Evolutionary conservation across 2,113 vertebrate genomes (phyloP), one percentile per base, ranked within the genome.

Genomic region (Muntiacus reevesi): DNA sequence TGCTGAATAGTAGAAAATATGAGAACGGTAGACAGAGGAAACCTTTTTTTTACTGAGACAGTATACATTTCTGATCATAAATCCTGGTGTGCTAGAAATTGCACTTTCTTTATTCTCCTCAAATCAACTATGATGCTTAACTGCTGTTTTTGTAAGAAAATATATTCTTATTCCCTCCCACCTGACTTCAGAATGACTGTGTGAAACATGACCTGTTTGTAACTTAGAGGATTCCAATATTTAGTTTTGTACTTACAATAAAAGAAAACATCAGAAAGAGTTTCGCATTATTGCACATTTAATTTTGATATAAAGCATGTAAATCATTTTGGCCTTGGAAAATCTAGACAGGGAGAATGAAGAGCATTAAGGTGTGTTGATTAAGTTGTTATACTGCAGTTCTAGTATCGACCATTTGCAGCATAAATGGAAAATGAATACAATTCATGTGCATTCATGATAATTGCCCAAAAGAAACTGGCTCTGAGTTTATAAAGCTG

Each of bases 401-500:
- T 78, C n/a, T 95, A 21, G 89, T 95, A 96, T 96, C 91, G 82
- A 97, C 89, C 92, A 78, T 83, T 74, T 96, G 52, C 33, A 95
- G 40, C 27, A 52, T 45, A 79, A 98, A 89, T 91, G 71, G 90
- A 83, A 97, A 98, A 97, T 45, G 40, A 95, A 83, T 40, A 30
- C 0, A 15, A 96, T 94, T 89, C 30, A 7, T 87, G 40, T 33
- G 92, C 89, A 85, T 97, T 97, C 92, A 83, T 71, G 84, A 97
- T 85, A 92, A 96, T 94, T 98, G 57, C 54, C 50, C 23, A 3
- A 33, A 94, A 88, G 89, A 94, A 98, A 54, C 43, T n/a, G 25
- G 36, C 40, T 98, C 81, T 89, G 84, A 92, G 50, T 88, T 92
- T 96, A 97, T 98, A 97, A 87, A 92, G 28, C 23, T 87, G 87